phyloP scores from a whole-genome alignment of 2,797 vertebrate species.

The Enteromius trimaculatus region DNA sequence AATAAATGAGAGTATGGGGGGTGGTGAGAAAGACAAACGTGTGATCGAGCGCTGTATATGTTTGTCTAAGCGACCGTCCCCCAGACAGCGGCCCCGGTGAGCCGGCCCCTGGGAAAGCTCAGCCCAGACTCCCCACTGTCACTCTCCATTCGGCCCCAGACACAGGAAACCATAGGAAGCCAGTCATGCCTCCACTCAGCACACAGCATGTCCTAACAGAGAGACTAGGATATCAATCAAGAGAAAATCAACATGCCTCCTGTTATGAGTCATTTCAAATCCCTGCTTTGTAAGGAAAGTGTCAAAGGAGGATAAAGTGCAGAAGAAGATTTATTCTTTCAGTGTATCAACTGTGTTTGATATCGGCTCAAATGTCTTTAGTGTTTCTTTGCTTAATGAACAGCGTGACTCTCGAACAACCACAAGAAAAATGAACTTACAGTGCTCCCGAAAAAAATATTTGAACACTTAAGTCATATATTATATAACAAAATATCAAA shows the following conservation, averaged over 20 bases:
- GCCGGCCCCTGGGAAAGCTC: slow-evolving; percentile 75
- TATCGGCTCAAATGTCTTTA: slow-evolving; percentile 46
- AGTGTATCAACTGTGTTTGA: slow-evolving; percentile 36
- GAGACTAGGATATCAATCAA: slow-evolving; percentile 46
- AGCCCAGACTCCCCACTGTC: slow-evolving; percentile 76
- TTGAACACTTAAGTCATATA: background rate
- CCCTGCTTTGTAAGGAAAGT: slow-evolving; percentile 29
- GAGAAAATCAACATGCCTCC: slow-evolving; percentile 41
- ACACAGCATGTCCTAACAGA: slow-evolving; percentile 61
- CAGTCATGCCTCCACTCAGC: slow-evolving; percentile 77
- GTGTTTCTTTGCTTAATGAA: slow-evolving; percentile 55
- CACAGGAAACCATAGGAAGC: slow-evolving; percentile 71
- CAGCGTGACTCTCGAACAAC: slow-evolving; percentile 1
- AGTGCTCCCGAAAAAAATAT: slow-evolving; percentile 12
- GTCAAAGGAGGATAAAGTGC: slow-evolving; percentile 33
- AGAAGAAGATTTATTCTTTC: slow-evolving; percentile 31
- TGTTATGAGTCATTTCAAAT: slow-evolving; percentile 42
- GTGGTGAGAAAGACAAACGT: slow-evolving; percentile 44
- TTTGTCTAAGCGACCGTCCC: slow-evolving; percentile 74
- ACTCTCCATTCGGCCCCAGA: slow-evolving; percentile 61
- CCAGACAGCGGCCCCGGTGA: slow-evolving; percentile 71
- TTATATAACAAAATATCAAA: background rate
- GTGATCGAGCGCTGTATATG: slow-evolving; percentile 69
- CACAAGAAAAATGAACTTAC: slow-evolving; percentile 61
- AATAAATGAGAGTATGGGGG: slow-evolving; percentile 53